Evolutionary conservation across 2,113 vertebrate genomes (phyloP).

Genomic region (Deroptyus accipitrinus): DNA sequence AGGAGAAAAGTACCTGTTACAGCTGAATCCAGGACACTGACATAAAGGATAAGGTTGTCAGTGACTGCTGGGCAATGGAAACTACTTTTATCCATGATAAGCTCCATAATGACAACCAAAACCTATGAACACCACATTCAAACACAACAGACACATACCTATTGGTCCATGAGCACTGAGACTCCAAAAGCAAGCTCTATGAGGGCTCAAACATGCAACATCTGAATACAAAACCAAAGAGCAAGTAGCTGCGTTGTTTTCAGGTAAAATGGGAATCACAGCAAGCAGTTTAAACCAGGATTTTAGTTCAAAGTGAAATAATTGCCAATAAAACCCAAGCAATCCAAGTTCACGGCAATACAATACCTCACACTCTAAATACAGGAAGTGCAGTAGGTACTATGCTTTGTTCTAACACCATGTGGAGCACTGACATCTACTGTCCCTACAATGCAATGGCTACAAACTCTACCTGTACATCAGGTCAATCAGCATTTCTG

Average conservation of each 20-base stretch:
- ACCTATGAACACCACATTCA: neutral
- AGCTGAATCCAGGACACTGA: neutral
- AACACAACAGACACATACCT: neutral
- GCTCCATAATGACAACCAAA: neutral
- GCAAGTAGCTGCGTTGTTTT: neutral
- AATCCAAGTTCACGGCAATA: neutral
- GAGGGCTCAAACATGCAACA: neutral
- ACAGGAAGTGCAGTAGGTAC: neutral
- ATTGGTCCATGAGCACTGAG: neutral
- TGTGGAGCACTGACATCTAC: neutral
- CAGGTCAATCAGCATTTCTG: constrained; percentile 97
- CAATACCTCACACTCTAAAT: neutral
- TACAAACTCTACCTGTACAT: constrained; percentile 89
- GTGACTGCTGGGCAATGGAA: neutral
- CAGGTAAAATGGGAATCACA: neutral
- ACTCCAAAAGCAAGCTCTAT: neutral
- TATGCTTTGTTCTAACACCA: neutral
- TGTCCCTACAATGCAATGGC: neutral
- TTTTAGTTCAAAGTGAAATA: neutral
- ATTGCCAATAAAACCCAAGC: neutral
- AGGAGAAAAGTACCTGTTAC: neutral
- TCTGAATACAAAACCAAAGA: neutral
- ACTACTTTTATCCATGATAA: neutral
- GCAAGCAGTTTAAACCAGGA: neutral
- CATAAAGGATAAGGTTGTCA: neutral